Evolutionary conservation across 2,113 vertebrate genomes (phyloP).

Genomic region (Microtus oregoni): DNA sequence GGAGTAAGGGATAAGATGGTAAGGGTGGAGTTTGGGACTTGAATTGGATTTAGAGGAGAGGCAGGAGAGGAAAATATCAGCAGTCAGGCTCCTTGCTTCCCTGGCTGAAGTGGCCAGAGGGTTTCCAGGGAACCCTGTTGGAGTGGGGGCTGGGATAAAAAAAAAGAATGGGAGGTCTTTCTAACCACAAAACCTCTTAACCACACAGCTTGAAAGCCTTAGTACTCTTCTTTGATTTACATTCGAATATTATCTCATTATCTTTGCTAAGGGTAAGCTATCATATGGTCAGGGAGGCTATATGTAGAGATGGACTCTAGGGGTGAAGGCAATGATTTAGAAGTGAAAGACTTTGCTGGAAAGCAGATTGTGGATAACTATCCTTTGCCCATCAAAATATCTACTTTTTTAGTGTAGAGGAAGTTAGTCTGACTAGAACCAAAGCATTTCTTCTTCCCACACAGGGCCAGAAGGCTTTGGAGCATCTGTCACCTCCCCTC

Average conservation of each 20-base stretch:
- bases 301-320: not conserved
- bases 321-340: rapidly evolving
- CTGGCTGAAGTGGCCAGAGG: not conserved
- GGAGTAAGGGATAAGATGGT: not conserved
- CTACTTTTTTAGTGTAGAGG: slow-evolving; percentile 46
- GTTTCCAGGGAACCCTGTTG: not conserved
- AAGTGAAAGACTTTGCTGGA: not conserved
- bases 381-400: not conserved
- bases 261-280: not conserved
- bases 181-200: not conserved
- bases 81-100: not conserved
- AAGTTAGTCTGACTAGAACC: not conserved
- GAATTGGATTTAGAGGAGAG: not conserved
- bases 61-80: too few species aligned
- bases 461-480: not conserved
- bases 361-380: slow-evolving; percentile 7
- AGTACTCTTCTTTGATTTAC: not conserved
- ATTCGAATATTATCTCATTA: not conserved
- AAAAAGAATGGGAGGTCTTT: not conserved
- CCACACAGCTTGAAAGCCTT: not conserved
- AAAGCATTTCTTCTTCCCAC: slow-evolving; percentile 44
- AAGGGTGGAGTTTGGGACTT: too few species aligned
- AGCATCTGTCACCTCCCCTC: slow-evolving; percentile 69
- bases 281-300: not conserved
- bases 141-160: not conserved